Evolutionary conservation across 2,797 vertebrate species (phyloP), one percentile per base, ranked within the genome.

Genomic region (Alauda arvensis): DNA sequence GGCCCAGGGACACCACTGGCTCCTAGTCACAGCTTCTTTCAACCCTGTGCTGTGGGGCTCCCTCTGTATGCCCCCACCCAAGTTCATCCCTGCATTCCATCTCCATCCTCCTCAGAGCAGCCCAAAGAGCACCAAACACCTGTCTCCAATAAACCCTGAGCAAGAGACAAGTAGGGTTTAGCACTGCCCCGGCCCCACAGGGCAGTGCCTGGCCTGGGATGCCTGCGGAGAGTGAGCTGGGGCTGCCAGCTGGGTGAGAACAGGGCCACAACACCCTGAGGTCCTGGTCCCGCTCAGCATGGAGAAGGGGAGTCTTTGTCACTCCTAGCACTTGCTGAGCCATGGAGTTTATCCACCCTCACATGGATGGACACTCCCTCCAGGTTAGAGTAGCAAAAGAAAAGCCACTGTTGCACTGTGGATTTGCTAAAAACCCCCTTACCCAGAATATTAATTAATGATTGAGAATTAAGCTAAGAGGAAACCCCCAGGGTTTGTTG

Each of bases 21-120:
- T 69, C 55, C 28, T 10, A 29, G 29, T 16, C 49, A 45, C 49
- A n/a, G 53, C 18, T 3, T 0, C 52, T 66, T 68, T 31, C 33
- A 43, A 9, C 5, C 18, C 18, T 0, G 4, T 24, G 24, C 51
- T 42, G 39, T 23, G 46, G 29, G 15, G 34, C 55, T 18, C 26
- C n/a, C 20, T 14, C 20, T 1, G 0, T 14, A 2, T 1, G 4
- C 2, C 46, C 7, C 43, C 10, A 19, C 4, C 18, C 23, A 6
- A 23, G 11, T 12, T 15, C 63, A 59, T 21, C 34, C 53, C 42
- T 45, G 33, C 29, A 12, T 10, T 18, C 25, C 11, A 1, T n/a
- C 39, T 10, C 25, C 26, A 20, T 16, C 72, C 49, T 56, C 1
- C 51, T 12, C 4, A 8, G 53, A 37, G 53, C 51, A 70, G 45